Evolutionary conservation across 1,140 invertebrate species (phyloP).

Genomic region (Arion vulgaris): DNA sequence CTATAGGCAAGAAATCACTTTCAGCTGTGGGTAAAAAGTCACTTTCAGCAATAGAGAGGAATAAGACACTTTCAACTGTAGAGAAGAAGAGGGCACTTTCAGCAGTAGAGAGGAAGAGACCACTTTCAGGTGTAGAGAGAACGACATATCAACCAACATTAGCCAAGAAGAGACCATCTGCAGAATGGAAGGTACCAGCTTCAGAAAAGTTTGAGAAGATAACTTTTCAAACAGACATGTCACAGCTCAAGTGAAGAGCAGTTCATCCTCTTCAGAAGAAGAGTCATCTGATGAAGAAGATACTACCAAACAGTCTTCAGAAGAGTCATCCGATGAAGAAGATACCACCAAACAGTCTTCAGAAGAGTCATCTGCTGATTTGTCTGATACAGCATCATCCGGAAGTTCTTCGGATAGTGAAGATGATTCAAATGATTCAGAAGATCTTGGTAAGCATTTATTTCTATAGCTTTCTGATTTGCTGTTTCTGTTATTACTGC

Average conservation of each 20-base stretch:
- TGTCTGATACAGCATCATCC: neutral
- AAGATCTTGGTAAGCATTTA: constrained; percentile 6
- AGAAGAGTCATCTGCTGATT: neutral
- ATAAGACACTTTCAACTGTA: no score
- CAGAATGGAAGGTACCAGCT: neutral
- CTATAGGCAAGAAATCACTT: no score
- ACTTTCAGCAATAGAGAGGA: no score
- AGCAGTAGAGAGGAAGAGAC: neutral
- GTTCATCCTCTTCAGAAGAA: neutral
- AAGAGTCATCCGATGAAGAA: neutral
- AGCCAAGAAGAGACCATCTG: neutral
- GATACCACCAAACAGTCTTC: neutral
- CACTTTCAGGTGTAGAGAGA: neutral
- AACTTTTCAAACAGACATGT: no score
- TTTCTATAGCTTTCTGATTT: neutral
- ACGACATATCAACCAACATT: neutral
- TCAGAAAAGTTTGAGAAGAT: neutral
- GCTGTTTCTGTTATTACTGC: no score
- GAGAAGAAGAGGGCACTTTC: no score
- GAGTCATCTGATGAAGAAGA: neutral
- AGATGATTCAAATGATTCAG: neutral
- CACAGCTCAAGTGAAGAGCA: neutral
- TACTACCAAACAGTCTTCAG: neutral
- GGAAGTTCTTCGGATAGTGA: constrained; percentile 1
- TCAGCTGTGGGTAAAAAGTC: no score